Base-by-base conservation (phyloP, 92 coral and sea anemone species). In the Umimayanthus chanpuru region DNA sequence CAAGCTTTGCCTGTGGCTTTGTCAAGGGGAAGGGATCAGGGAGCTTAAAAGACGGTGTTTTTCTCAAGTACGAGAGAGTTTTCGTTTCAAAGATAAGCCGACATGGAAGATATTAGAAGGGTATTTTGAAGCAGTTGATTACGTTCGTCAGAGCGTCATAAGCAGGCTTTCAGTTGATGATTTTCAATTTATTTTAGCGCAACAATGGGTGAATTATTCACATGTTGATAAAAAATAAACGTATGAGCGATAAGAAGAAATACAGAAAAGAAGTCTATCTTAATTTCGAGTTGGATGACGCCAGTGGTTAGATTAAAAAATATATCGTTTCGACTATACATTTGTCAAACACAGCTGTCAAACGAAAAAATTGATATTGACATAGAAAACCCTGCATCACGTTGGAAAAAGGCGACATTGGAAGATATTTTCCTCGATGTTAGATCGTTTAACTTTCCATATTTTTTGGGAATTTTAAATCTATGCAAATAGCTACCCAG, bases 1-100 rank as follows among this genome's bases (percentile, higher is more conserved):
- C 77, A 44, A 44, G 23, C 53, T 16, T 83, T 72, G 50, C 76
- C 70, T 83, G 87, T 70, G 87, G 87, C 87, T 83, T 83, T 68
- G 67, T 83, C 10, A 47, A 70, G 78, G 47, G 77, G 87, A 43
- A 68, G 9, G 87, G 87, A 83, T 83, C 87, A 83, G 87, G n/a
- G 26, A 83, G 74, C 70, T 50, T 83, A 20, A 44, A 83, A 70
- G 78, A 14, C 78, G 28, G 47, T 83, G 77, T 70, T 83, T 68
- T 83, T 83, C 55, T 83, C 87, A 70, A 83, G 77, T 83, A 83
- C 66, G 78, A 83, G 78, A 16, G 66, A 83, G 8, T 68, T 39
- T 43, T 70, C 68, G 25, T 47, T 44, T 44, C 87, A 44, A 73
- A 83, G 87, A 83, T 83, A 83, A 83, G 87, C 87, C 73, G 77